Percentiles rank a stretch among this genome's conserved stretches.
Conservation (phyloP, 2,888 invertebrate genomes). For the Macrosiphum euphorbiae region DNA sequence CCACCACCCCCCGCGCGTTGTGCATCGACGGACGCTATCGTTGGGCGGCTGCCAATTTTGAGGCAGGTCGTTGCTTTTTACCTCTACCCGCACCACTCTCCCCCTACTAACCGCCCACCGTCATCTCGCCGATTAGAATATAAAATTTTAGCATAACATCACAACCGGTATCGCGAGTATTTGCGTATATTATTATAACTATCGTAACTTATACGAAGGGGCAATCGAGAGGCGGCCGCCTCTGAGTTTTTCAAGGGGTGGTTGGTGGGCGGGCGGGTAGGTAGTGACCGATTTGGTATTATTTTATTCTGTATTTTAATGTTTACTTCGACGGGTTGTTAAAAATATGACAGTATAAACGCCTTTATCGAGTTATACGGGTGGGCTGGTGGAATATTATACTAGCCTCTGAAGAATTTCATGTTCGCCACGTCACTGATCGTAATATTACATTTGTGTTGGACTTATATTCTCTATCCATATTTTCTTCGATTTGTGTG, state of each 20-base stretch:
- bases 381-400: background rate
- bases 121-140: background rate
- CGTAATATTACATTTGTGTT: background rate
- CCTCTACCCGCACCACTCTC: background rate
- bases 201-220: background rate
- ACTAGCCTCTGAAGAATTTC: background rate
- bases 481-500: background rate
- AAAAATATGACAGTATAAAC: background rate
- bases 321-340: background rate
- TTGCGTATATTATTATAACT: background rate
- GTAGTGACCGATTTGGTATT: background rate
- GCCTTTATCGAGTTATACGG: background rate
- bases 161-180: background rate
- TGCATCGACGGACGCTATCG: background rate
- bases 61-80: constrained; percentile 62
- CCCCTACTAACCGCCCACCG: background rate
- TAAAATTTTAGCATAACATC: background rate
- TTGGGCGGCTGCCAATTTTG: constrained; percentile 56
- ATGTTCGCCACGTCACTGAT: background rate
- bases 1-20: background rate
- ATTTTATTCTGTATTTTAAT: background rate
- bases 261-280: background rate
- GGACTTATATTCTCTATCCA: no score
- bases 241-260: background rate
- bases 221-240: background rate